These are phyloP conservation scores for Sebastes schlegelii DNA, from an alignment of 2,113 vertebrate genomes.

Conservation along the genomic window DNA sequence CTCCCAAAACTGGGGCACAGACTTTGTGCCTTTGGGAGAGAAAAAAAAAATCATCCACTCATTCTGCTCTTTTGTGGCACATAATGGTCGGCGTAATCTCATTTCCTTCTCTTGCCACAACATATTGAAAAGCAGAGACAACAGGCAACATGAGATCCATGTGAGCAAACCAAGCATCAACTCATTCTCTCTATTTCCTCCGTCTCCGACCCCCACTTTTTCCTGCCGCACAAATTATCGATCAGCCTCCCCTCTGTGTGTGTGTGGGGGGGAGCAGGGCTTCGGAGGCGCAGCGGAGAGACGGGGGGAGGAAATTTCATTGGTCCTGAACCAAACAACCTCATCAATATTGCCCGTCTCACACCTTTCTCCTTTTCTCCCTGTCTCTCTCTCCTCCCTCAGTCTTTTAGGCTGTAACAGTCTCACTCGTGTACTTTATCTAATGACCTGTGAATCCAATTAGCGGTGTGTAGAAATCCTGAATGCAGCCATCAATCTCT, in stretches of 20 bases:
- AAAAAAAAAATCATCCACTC: slow-evolving; percentile 38
- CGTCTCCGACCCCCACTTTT: slow-evolving; percentile 39
- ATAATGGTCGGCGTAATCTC: slow-evolving; percentile 45
- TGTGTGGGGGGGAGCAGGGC: slow-evolving; percentile 1
- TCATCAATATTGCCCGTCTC: slow-evolving; percentile 72
- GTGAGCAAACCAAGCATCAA: slow-evolving; percentile 32
- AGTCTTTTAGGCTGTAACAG: slow-evolving; percentile 68
- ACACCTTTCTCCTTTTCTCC: slow-evolving; percentile 24
- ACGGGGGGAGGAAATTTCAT: slow-evolving; percentile 59
- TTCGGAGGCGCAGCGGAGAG: slow-evolving; percentile 48
- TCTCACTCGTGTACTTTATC: slow-evolving; percentile 81
- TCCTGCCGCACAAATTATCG: slow-evolving; percentile 62
- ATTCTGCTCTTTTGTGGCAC: slow-evolving; percentile 35
- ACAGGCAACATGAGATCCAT: slow-evolving; percentile 35
- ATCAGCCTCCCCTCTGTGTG: slow-evolving; percentile 42
- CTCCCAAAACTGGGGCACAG: slow-evolving; percentile 59
- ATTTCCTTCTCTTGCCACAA: slow-evolving; percentile 37
- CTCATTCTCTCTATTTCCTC: slow-evolving; percentile 60
- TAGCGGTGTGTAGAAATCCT: slow-evolving; percentile 79
- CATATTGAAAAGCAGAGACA: slow-evolving; percentile 47
- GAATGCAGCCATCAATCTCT: slow-evolving; percentile 77
- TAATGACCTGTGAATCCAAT: slow-evolving; percentile 85
- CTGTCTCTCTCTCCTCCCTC: slow-evolving; percentile 37
- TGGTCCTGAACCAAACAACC: slow-evolving; percentile 72
- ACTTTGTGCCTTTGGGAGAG: slow-evolving; percentile 51